Percentiles rank a stretch among this genome's conserved stretches.
Evolutionary conservation across 1,140 invertebrate genomes (phyloP).

Genomic region (Tetranychus cinnabarinus): DNA sequence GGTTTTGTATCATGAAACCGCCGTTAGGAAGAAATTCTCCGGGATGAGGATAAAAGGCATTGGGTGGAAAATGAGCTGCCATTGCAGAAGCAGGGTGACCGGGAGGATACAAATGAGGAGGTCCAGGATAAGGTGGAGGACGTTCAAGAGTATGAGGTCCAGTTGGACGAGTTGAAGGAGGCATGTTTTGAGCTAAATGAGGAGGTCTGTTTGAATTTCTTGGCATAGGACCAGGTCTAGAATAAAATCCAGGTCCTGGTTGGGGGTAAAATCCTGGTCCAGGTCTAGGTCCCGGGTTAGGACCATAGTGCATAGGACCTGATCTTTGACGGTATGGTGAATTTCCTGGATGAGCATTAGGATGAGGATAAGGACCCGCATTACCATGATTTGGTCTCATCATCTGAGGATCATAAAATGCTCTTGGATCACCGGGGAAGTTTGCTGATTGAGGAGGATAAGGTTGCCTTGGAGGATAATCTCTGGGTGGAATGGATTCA

Average conservation of each 20-base stretch:
- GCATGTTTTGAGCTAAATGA: not conserved
- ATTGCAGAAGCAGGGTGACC: not conserved
- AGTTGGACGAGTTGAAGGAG: not conserved
- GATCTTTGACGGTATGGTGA: not conserved
- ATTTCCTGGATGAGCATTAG: not conserved
- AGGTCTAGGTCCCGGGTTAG: not conserved
- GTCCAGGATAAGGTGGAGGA: not conserved
- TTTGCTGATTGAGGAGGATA: not conserved
- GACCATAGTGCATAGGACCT: not conserved
- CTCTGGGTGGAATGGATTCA: not conserved
- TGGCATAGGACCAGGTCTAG: not conserved
- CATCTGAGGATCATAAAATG: not conserved
- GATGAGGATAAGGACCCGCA: not conserved
- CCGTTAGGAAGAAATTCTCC: slow-evolving; percentile 7
- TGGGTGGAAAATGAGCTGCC: not conserved
- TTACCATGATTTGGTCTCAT: not conserved
- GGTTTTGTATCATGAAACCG: slow-evolving; percentile 14
- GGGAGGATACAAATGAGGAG: not conserved
- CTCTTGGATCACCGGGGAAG: not conserved
- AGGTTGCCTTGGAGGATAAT: not conserved
- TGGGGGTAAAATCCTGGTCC: not conserved
- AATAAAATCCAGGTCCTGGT: not conserved
- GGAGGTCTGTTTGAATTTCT: not conserved
- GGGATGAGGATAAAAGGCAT: slow-evolving; percentile 7
- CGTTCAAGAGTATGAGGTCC: not conserved